These are phyloP conservation scores for Arizona elegans DNA, from an alignment of 2,113 vertebrate species.

Conservation along the genomic window DNA sequence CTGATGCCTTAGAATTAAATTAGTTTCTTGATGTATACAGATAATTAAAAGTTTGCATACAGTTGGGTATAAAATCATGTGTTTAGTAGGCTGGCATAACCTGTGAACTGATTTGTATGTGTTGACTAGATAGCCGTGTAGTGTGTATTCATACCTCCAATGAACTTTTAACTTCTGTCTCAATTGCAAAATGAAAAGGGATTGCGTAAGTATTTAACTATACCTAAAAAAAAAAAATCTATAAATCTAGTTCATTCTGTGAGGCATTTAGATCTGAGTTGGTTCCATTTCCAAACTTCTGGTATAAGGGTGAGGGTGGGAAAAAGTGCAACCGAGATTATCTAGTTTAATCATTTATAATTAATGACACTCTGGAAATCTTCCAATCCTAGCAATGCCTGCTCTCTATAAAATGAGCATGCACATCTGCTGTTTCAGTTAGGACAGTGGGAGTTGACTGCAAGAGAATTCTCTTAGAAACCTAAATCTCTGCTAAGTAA, in stretches of 20 bases:
- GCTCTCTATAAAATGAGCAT: neutral
- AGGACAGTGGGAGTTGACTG: slow-evolving; percentile 38
- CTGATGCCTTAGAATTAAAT: neutral
- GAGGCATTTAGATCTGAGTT: accelerated
- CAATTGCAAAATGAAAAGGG: neutral
- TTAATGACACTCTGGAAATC: slow-evolving; percentile 35
- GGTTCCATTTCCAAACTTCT: neutral
- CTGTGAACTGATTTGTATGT: neutral
- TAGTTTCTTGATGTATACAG: neutral
- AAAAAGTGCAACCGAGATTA: neutral
- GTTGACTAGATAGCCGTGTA: neutral
- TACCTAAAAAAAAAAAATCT: neutral
- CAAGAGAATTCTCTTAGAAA: slow-evolving; percentile 48
- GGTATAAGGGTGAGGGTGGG: neutral
- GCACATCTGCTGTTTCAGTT: slow-evolving; percentile 40
- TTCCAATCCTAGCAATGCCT: slow-evolving; percentile 14
- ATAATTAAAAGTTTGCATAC: neutral
- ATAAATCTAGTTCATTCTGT: slow-evolving; percentile 19
- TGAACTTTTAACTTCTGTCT: neutral
- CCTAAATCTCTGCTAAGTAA: slow-evolving; percentile 52
- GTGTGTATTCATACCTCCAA: neutral
- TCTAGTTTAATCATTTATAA: neutral
- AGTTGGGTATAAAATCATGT: neutral
- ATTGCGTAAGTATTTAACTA: neutral
- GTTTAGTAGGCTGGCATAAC: neutral